phyloP scores from a whole-genome alignment of 2,797 vertebrate species.

The Crossoptilon crossoptilon region DNA sequence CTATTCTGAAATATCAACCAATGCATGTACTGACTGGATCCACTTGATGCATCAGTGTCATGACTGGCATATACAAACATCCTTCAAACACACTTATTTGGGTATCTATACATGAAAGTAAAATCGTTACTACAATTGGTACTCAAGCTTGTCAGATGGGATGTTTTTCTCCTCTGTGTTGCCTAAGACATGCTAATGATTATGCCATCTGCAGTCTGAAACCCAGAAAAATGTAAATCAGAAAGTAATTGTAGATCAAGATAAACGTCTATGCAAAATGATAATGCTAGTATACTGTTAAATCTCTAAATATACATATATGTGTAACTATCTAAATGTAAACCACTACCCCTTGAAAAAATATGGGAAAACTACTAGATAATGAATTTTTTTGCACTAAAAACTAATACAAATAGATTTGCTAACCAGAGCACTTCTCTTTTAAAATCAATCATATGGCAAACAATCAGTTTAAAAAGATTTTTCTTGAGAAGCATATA shows the following conservation, averaged over 20 bases:
- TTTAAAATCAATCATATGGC: neutral
- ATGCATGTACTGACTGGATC: constrained; percentile 39
- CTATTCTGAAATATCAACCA: constrained; percentile 62
- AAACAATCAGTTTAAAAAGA: neutral
- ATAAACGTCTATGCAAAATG: neutral
- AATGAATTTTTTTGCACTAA: neutral
- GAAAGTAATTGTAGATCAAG: constrained; percentile 48
- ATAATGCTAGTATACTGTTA: constrained; percentile 22
- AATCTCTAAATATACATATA: neutral
- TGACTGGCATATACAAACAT: constrained; percentile 64
- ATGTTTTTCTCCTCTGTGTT: constrained; percentile 66
- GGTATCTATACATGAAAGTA: constrained; percentile 69
- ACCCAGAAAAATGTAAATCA: constrained; percentile 63
- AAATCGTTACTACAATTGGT: constrained; percentile 62
- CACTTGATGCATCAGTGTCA: constrained; percentile 41
- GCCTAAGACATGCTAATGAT: constrained; percentile 66
- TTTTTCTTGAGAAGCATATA: constrained; percentile 22
- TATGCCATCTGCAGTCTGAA: constrained; percentile 62
- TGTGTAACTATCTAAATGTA: neutral
- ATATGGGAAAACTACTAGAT: constrained; percentile 26
- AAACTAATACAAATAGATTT: neutral
- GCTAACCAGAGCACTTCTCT: neutral
- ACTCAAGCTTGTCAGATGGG: constrained; percentile 63
- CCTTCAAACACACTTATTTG: constrained; percentile 66
- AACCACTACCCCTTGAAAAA: neutral